Conservation (phyloP, 2,888 invertebrate genomes). For the Tipula helvola region DNA sequence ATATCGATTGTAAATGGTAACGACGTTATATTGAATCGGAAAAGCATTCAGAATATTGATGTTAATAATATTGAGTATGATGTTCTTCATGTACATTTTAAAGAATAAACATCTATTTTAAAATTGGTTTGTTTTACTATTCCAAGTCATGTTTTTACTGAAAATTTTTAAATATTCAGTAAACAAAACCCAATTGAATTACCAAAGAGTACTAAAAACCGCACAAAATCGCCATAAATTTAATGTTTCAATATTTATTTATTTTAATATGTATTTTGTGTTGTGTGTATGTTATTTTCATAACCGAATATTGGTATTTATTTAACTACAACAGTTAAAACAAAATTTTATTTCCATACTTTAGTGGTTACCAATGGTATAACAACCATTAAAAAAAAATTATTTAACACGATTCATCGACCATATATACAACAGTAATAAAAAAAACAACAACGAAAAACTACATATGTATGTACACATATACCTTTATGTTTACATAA, state of each 20-base stretch:
- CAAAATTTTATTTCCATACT: not conserved
- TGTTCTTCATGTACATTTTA: no score
- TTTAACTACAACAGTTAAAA: not conserved
- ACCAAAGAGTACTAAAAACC: not conserved
- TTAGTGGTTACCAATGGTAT: not conserved
- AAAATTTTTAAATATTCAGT: not conserved
- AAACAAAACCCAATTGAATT: not conserved
- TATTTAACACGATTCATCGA: not conserved
- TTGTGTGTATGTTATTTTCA: not conserved
- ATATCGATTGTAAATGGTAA: no score
- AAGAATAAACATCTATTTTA: not conserved
- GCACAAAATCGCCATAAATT: not conserved
- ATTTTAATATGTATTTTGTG: no score
- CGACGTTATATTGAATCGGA: no score
- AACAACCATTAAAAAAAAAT: not conserved
- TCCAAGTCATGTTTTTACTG: not conserved
- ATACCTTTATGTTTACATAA: not conserved
- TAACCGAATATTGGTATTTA: not conserved
- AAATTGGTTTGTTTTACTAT: not conserved
- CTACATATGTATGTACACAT: not conserved
- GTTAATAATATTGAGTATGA: no score
- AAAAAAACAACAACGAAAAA: not conserved
- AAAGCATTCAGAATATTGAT: no score
- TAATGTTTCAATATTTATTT: not conserved
- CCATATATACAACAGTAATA: not conserved